phyloP scores from a whole-genome alignment of 2,797 vertebrate species.

The Hoplostethus atlanticus region DNA sequence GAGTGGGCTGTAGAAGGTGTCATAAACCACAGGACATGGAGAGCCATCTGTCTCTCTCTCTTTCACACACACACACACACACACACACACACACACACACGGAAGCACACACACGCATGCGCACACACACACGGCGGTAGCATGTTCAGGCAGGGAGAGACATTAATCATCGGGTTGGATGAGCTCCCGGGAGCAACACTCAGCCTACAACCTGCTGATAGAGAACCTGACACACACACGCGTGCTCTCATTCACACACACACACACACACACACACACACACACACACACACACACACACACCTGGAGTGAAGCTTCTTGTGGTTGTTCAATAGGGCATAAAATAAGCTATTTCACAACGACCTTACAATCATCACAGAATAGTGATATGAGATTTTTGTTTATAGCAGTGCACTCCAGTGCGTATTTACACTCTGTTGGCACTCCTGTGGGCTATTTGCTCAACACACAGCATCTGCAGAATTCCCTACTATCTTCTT shows the following conservation, averaged over 20 bases:
- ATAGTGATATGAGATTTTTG: slow-evolving; percentile 42
- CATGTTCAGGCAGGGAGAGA: slow-evolving; percentile 78
- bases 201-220: slow-evolving; percentile 64
- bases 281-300: slow-evolving; percentile 23
- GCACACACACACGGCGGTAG: slow-evolving; percentile 30
- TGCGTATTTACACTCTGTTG: slow-evolving; percentile 54
- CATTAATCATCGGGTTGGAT: slow-evolving; percentile 81
- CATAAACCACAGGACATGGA: slow-evolving; percentile 80
- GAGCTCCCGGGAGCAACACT: slow-evolving; percentile 61
- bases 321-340: slow-evolving; percentile 58
- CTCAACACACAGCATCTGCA: slow-evolving; percentile 63
- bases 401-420: slow-evolving; percentile 34
- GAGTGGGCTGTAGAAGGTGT: slow-evolving; percentile 75
- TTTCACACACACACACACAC: slow-evolving; percentile 38
- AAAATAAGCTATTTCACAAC: slow-evolving; percentile 71
- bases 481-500: neutral
- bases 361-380: slow-evolving; percentile 65
- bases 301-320: slow-evolving; percentile 39
- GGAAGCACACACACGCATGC: no score
- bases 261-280: slow-evolving; percentile 19
- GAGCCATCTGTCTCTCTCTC: slow-evolving; percentile 82
- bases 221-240: slow-evolving; percentile 50
- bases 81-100: neutral
- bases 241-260: slow-evolving; percentile 12
- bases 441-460: slow-evolving; percentile 57